These are phyloP conservation scores for Actinia equina DNA, from an alignment of 64 coral and sea anemone genomes.

Conservation along the genomic window DNA sequence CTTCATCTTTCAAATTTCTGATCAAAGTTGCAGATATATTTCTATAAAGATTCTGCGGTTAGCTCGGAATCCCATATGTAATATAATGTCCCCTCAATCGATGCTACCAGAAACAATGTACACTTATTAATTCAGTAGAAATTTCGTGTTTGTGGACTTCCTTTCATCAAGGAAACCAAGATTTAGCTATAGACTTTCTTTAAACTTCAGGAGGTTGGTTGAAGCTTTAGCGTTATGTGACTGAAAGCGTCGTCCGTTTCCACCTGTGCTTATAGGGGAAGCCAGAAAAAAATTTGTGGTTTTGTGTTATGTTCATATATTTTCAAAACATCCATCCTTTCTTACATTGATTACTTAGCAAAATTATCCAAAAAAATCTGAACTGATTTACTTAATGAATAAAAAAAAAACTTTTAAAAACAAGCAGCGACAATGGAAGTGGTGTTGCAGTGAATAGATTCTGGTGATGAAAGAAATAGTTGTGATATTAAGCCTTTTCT, in stretches of 20 bases:
- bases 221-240: not conserved
- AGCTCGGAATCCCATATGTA: conserved; percentile 3
- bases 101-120: not conserved
- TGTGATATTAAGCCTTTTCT: not conserved
- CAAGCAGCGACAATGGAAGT: not conserved
- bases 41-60: not conserved
- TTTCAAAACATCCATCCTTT: not conserved
- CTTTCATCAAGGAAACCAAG: not conserved
- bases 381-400: not conserved
- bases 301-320: not conserved
- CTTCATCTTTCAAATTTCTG: conserved; percentile 1
- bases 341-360: conserved; percentile 6
- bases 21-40: conserved; percentile 2
- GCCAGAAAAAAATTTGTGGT: conserved; percentile 12
- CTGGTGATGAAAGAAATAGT: not conserved
- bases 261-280: conserved; percentile 4
- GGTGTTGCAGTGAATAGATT: not conserved
- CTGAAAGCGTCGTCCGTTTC: not conserved
- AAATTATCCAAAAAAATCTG: not conserved
- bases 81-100: conserved; percentile 13
- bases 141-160: not conserved
- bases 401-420: not conserved
- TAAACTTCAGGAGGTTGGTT: not conserved
- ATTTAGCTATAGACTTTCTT: not conserved
- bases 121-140: not conserved